phyloP scores from a whole-genome alignment of 1,140 invertebrate genomes.

The silkworm (Bombyx mori) region DNA sequence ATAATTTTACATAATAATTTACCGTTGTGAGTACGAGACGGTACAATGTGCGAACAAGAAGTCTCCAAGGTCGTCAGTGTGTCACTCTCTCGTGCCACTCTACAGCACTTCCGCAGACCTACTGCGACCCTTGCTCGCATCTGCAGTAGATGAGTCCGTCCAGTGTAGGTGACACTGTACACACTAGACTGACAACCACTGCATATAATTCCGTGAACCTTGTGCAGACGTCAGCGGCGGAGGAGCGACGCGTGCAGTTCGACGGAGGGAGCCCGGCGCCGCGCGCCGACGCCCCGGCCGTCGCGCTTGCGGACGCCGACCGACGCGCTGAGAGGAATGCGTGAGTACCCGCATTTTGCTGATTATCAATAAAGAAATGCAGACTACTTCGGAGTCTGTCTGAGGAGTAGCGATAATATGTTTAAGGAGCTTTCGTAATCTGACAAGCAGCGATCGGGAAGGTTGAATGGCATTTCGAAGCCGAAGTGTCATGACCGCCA shows the following conservation, averaged over 20 bases:
- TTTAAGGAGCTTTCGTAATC: background rate
- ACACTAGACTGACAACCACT: background rate
- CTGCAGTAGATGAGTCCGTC: background rate
- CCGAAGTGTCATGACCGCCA: too few relatives aligned
- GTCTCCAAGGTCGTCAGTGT: background rate
- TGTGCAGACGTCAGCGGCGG: slow-evolving; percentile 5
- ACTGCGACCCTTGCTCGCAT: background rate
- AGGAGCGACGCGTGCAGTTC: slow-evolving; percentile 39
- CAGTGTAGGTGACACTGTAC: background rate
- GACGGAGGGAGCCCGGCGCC: slow-evolving; percentile 20
- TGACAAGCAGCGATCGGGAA: background rate
- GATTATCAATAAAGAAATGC: too few relatives aligned
- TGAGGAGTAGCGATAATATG: too few relatives aligned
- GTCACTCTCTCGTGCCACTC: background rate
- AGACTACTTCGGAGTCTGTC: too few relatives aligned
- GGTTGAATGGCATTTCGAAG: too few relatives aligned
- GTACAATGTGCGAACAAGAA: too few relatives aligned
- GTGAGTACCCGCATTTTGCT: slow-evolving; percentile 22
- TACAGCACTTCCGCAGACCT: background rate
- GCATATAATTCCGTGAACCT: background rate
- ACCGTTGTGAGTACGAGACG: too few relatives aligned
- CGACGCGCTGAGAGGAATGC: slow-evolving; percentile 30
- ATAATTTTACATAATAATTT: too few relatives aligned
- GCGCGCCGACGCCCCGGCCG: slow-evolving; percentile 3
- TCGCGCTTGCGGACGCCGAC: slow-evolving; percentile 28